Percentiles rank a stretch among this genome's conserved stretches.
Evolutionary conservation across 2,888 invertebrate genomes (phyloP).

Genomic region (Anaspis maculata): DNA sequence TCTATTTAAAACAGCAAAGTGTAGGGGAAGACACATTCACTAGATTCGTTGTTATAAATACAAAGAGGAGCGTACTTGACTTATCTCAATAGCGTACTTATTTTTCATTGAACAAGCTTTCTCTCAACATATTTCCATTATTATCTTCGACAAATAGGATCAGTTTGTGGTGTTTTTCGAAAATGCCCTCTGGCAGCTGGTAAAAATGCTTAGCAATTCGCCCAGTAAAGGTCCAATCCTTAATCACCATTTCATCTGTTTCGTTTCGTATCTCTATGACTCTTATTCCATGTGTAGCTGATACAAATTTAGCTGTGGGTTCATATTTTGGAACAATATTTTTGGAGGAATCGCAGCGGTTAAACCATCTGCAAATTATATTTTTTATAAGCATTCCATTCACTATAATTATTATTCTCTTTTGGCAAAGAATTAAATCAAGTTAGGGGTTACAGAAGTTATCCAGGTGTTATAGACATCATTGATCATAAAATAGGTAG

Average conservation of each 20-base stretch:
- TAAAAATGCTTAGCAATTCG: slow-evolving; percentile 51
- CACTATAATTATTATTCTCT: neutral
- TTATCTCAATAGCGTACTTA: too few relatives aligned
- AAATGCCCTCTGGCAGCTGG: slow-evolving; percentile 48
- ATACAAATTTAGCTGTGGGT: slow-evolving; percentile 40
- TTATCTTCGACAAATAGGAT: slow-evolving; percentile 58
- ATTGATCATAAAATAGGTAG: too few relatives aligned
- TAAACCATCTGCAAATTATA: slow-evolving; percentile 45
- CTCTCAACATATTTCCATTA: slow-evolving; percentile 57
- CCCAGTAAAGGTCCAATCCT: slow-evolving; percentile 56
- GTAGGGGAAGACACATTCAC: too few relatives aligned
- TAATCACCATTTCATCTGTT: slow-evolving; percentile 51
- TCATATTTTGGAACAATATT: slow-evolving; percentile 27
- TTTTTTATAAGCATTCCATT: slow-evolving; percentile 1
- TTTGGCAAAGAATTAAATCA: neutral
- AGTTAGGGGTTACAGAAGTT: too few relatives aligned
- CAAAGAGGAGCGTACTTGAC: too few relatives aligned
- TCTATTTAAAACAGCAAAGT: slow-evolving; percentile 14
- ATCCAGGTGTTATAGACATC: too few relatives aligned
- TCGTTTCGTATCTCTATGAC: slow-evolving; percentile 59
- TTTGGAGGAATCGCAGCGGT: slow-evolving; percentile 27
- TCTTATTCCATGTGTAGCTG: slow-evolving; percentile 55
- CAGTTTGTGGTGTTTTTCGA: slow-evolving; percentile 15
- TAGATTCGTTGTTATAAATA: neutral
- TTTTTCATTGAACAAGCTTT: too few relatives aligned